A percentile compares a stretch with the other conserved stretches of the same genome.
These are phyloP conservation scores for Agelas oroides DNA, from an alignment of 37 sponge, comb jelly and placozoan species.

Conservation along the genomic window DNA sequence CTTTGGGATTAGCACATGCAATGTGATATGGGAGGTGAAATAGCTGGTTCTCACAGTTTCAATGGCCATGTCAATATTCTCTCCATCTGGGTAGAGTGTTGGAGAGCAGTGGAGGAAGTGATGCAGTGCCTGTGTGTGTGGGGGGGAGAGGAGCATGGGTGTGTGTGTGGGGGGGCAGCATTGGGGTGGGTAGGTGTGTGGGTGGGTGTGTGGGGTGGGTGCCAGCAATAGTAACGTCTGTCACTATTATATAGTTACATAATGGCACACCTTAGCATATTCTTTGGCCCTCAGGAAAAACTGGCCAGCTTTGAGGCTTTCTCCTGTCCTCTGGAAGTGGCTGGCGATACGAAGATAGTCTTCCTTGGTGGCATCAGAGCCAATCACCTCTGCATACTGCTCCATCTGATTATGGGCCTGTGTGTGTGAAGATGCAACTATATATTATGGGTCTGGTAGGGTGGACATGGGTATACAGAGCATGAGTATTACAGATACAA, in stretches of 20 bases:
- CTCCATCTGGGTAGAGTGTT: constrained; percentile 59
- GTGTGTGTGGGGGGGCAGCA: too few species aligned
- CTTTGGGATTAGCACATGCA: too few species aligned
- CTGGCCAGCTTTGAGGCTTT: constrained; percentile 80
- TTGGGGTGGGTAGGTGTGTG: background rate
- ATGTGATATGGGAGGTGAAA: too few species aligned
- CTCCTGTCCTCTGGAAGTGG: constrained; percentile 69
- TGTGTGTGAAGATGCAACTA: too few species aligned
- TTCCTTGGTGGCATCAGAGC: constrained; percentile 77
- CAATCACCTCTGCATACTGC: constrained; percentile 91
- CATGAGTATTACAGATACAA: background rate
- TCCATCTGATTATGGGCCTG: constrained; percentile 84
- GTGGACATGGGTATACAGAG: background rate
- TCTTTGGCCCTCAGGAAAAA: constrained; percentile 84
- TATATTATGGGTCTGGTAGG: too few species aligned
- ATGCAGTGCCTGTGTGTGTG: constrained; percentile 42
- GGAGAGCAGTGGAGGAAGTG: constrained; percentile 43
- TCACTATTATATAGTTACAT: too few species aligned
- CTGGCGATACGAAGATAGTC: constrained; percentile 88
- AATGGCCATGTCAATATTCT: constrained; percentile 93
- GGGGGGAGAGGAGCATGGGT: background rate
- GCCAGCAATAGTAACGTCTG: too few species aligned
- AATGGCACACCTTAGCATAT: constrained; percentile 76
- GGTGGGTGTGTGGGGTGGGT: background rate
- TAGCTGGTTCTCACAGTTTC: constrained; percentile 53